Evolutionary conservation across 2,797 vertebrate genomes (phyloP).

Genomic region (Apodemus agrarius): DNA sequence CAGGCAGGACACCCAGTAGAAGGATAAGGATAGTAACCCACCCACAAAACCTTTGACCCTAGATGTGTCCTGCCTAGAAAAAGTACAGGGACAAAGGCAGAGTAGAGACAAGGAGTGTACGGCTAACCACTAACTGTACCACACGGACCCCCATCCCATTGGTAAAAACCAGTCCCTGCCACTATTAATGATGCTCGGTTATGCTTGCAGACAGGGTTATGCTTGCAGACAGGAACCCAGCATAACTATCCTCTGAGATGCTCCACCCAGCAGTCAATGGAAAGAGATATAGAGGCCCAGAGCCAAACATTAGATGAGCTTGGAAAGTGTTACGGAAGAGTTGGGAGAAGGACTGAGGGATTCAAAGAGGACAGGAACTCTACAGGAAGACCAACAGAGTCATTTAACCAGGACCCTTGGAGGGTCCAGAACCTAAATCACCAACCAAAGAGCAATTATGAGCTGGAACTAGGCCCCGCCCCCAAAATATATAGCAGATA

Average conservation of each 20-base stretch:
- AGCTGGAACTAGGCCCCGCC: not conserved
- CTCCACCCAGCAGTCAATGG: not conserved
- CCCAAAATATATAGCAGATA: not conserved
- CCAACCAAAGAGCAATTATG: not conserved
- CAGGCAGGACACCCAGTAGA: not conserved
- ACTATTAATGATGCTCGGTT: not conserved
- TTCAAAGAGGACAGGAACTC: not conserved
- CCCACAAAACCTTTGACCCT: not conserved
- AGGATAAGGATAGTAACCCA: not conserved
- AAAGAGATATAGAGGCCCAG: not conserved
- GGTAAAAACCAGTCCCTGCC: not conserved
- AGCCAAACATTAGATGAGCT: not conserved
- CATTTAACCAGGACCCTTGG: not conserved
- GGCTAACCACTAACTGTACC: not conserved
- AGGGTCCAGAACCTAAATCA: not conserved
- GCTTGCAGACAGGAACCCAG: not conserved
- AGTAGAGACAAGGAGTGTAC: not conserved
- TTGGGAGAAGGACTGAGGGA: not conserved
- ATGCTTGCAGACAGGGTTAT: not conserved
- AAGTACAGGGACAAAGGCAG: not conserved
- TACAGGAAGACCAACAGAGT: not conserved
- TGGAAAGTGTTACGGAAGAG: not conserved
- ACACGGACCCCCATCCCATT: not conserved
- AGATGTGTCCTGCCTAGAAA: not conserved
- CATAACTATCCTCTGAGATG: not conserved